Evolutionary conservation across 2,113 vertebrate genomes (phyloP), one percentile per base, ranked within the genome.

Genomic region (Macroglossus sobrinus): DNA sequence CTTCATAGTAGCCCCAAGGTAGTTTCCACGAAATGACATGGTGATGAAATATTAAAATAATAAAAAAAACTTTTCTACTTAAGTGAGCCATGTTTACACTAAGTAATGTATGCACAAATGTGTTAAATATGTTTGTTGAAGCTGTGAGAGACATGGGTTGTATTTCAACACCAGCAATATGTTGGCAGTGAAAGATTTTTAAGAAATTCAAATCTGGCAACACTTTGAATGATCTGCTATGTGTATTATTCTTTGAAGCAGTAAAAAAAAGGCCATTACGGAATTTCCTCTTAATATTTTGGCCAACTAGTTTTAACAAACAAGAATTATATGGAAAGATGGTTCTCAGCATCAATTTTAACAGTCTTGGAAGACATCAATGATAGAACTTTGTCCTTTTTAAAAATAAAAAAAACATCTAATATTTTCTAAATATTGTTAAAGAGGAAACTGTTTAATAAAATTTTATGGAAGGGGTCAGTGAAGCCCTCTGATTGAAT

Each of bases 11-110:
- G 97, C 98, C 98, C 89, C 97, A 96, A 98, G 98, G 98, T 98
- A 97, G 97, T 98, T 98, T 98, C 98, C 92, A 84, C 97, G 94
- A 86, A 96, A 95, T 98, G 97, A 98, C 96, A 98, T 94, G 97
- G 97, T 97, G 97, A 93, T 97, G 91, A 98, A 96, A 96, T 97
- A 97, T 93, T 98, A 88, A 96, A 97, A 96, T 98, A 43, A 11
- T 97, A 28, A n/a, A 97, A 95, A 80, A 98, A 97, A 74, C 93
- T 93, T 88, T 97, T 97, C 91, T 93, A 95, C 84, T 97, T 96
- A 97, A 98, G 95, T 76, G 63, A 98, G 90, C 96, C 97, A 69
- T 97, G 88, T 98, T 96, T 97, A 98, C 80, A 96, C 95, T 96
- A 97, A 98, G 89, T 96, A 97, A 94, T 91, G 38, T 90, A 95